A percentile compares a stretch with the other conserved stretches of the same genome.
Evolutionary conservation across 2,888 invertebrate species (phyloP).

Genomic region (Agrochola circellaris): DNA sequence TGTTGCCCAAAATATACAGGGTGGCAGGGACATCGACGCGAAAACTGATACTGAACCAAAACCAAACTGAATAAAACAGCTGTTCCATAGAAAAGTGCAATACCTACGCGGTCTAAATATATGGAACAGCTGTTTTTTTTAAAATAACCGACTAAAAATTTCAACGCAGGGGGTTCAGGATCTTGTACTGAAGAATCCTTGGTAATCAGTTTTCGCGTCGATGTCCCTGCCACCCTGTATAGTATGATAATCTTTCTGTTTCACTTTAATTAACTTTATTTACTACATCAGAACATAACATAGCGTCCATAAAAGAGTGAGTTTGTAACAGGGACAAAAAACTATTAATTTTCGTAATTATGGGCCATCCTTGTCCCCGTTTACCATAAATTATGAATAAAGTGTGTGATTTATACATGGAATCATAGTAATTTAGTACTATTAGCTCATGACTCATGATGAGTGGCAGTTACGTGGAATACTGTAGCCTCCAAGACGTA

Average conservation of each 20-base stretch:
- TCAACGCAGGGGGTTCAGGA: too few relatives aligned
- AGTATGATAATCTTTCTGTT: not conserved
- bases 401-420: conserved; percentile 57
- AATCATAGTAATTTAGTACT: conserved; percentile 51
- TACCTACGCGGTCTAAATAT: too few relatives aligned
- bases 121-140: too few relatives aligned
- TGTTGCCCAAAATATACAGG: too few relatives aligned
- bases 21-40: too few relatives aligned
- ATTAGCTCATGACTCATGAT: conserved; percentile 30
- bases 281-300: not conserved
- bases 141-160: too few relatives aligned
- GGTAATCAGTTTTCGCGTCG: too few relatives aligned
- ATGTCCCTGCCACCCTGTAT: too few relatives aligned
- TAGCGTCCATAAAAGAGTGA: not conserved
- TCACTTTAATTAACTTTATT: not conserved
- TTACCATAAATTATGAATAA: conserved; percentile 41
- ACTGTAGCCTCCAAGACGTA: conserved; percentile 15
- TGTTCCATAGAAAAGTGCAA: too few relatives aligned
- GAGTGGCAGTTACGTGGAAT: conserved; percentile 42
- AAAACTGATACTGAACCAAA: too few relatives aligned
- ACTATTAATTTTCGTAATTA: conserved; percentile 14
- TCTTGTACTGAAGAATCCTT: too few relatives aligned
- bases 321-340: not conserved
- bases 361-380: conserved; percentile 57
- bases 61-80: too few relatives aligned